A percentile compares a stretch with the other conserved stretches of the same genome.
Conservation (phyloP, 2,113 vertebrate genomes). For the Clarias macrocephalus region DNA sequence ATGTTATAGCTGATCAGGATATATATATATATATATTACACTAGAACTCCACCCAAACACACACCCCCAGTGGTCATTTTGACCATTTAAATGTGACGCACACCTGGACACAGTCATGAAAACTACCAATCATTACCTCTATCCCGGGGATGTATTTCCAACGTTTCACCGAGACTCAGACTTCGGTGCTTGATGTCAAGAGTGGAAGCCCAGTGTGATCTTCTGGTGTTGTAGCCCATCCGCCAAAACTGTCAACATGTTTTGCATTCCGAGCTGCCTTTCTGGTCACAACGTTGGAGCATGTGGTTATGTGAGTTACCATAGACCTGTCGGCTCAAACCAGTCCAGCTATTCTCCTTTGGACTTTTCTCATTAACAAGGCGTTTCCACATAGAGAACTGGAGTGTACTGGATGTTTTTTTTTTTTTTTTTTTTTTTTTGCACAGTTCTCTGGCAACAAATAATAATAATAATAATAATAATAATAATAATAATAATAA, state of each 20-base stretch:
- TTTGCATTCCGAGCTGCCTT: neutral
- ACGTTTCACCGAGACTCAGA: neutral
- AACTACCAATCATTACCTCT: neutral
- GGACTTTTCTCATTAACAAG: neutral
- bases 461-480: no score
- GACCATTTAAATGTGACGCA: neutral
- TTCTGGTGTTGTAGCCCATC: neutral
- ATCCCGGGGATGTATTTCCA: neutral
- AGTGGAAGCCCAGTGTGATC: neutral
- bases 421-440: no score
- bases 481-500: no score
- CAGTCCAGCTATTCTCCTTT: neutral
- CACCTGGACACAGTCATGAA: neutral
- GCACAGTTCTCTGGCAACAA: no score
- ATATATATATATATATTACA: neutral
- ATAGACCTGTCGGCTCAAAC: neutral
- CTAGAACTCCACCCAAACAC: neutral
- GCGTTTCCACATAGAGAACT: neutral
- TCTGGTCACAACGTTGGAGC: neutral
- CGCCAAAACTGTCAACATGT: neutral
- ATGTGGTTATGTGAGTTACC: neutral
- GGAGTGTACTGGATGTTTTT: no score
- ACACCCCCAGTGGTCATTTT: neutral
- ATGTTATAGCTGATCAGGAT: no score
- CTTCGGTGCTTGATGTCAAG: neutral